Evolutionary conservation across 1,140 invertebrate species (phyloP), one percentile per base, ranked within the genome.

Genomic region (Gonioctena quinquepunctata): DNA sequence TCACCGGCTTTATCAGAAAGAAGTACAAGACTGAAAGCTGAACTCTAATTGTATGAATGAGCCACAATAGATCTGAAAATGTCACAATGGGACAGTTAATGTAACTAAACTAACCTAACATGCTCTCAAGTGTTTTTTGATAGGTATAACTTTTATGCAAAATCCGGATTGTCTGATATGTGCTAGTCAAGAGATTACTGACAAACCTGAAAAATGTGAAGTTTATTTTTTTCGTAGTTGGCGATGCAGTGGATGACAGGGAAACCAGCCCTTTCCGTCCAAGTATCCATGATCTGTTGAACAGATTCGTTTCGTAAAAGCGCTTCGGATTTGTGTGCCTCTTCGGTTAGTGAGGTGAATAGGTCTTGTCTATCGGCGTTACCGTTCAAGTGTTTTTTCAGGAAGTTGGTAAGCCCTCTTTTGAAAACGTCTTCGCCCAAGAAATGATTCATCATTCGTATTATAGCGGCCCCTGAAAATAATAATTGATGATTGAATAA

Each of bases 211-310:
- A 82, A 82, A 1, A 89, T 82, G 1, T 78, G 85, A 2, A 87
- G 79, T 1, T 56, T 72, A 2, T 84, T 81, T 3, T 78, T 81
- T 19, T 82, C 77, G 66, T 87, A 86, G 79, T 89, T 79, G 52
- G 86, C 81, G 0, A 74, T 82, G 1, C 92, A 88, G 3, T 85
- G 88, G 0, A 96, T 84, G 0, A 96, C 89, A 0, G 94, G 94
- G 83, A 90, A 96, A 2, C 94, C 94, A n/a, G 91, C 84, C 78
- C 95, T 92, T 1, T 87, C 82, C 0, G 91, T 93, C 94, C 94
- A 96, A 0, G 90, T 89, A 75, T 94, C 89, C 92, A 96, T 93
- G 27, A 95, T 90, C 2, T 84, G 78, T 62, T 89, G 88, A 0
- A 95, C 84, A 16, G 85, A 86, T 5, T 89, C 71, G 27, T 85